Evolutionary conservation across 1,140 invertebrate genomes (phyloP).

Genomic region (Bombus superbus): DNA sequence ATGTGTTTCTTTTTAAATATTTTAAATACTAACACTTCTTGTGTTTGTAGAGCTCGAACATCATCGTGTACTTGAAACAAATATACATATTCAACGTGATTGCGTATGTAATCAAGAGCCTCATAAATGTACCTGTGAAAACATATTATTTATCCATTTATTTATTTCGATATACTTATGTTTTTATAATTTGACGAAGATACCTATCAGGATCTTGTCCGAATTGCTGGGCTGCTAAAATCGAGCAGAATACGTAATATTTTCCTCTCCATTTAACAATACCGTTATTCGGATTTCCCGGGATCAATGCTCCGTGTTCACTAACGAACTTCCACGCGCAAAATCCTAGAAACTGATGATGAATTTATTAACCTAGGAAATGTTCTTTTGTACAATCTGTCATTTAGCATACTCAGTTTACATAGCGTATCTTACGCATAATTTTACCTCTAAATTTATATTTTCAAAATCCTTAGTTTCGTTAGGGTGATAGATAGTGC

Average conservation of each 20-base stretch:
- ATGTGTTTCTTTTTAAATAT: neutral
- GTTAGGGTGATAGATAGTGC: constrained; percentile 78
- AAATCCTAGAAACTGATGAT: constrained; percentile 86
- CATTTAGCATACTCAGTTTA: neutral
- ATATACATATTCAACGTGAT: constrained; percentile 85
- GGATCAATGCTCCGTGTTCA: constrained; percentile 85
- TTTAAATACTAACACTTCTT: constrained; percentile 69
- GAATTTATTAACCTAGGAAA: constrained; percentile 32
- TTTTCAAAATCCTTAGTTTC: constrained; percentile 79
- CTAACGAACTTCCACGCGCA: constrained; percentile 85
- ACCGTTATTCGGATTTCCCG: constrained; percentile 87
- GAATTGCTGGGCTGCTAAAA: constrained; percentile 84
- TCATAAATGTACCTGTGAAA: constrained; percentile 83
- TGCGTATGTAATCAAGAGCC: constrained; percentile 83
- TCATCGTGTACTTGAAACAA: constrained; percentile 84
- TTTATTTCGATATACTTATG: neutral
- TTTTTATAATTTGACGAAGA: constrained; percentile 6
- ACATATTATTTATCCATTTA: neutral
- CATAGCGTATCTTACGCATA: neutral
- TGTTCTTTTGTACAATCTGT: neutral
- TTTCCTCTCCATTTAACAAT: constrained; percentile 82
- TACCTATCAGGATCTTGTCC: constrained; percentile 85
- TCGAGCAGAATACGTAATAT: constrained; percentile 85
- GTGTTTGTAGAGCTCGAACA: constrained; percentile 79
- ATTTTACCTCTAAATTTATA: constrained; percentile 79